These are phyloP conservation scores for Cavia porcellus DNA, from an alignment of 2,113 vertebrate genomes.

Conservation along the genomic window DNA sequence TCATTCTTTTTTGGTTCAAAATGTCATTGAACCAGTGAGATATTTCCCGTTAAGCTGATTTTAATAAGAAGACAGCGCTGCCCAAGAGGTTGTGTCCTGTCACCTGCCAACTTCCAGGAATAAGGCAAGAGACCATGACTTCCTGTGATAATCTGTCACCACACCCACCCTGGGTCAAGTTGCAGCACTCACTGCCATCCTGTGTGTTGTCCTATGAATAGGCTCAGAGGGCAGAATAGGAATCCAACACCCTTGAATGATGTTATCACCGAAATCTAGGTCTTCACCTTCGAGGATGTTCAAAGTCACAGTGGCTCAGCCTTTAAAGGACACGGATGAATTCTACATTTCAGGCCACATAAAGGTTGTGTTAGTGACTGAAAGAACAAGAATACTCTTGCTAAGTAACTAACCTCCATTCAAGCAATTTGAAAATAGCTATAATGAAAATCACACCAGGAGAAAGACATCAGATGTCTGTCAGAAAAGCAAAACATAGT, in stretches of 20 bases:
- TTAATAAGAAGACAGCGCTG: neutral
- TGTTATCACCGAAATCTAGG: neutral
- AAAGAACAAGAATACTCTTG: constrained; percentile 69
- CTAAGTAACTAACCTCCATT: constrained; percentile 72
- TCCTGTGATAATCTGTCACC: neutral
- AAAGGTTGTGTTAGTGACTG: constrained; percentile 49
- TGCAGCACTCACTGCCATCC: neutral
- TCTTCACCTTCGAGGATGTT: neutral
- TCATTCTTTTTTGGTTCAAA: neutral
- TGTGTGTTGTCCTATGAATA: neutral
- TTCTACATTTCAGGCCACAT: constrained; percentile 37
- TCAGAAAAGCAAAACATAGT: constrained; percentile 78
- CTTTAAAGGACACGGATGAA: constrained; percentile 25
- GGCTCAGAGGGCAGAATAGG: neutral
- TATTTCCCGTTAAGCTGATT: constrained; percentile 9
- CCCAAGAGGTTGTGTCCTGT: constrained; percentile 1
- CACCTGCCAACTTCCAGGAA: neutral
- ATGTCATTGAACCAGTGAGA: neutral
- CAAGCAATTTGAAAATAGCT: constrained; percentile 75
- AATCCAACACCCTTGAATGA: neutral
- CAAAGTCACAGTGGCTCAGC: constrained; percentile 57
- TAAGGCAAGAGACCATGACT: neutral
- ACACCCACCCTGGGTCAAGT: neutral
- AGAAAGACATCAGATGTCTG: constrained; percentile 76
- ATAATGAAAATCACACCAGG: constrained; percentile 77